A percentile compares a stretch with the other conserved stretches of the same genome.
Evolutionary conservation across 2,113 vertebrate species (phyloP).

Genomic region (Toxotes chatareus): DNA sequence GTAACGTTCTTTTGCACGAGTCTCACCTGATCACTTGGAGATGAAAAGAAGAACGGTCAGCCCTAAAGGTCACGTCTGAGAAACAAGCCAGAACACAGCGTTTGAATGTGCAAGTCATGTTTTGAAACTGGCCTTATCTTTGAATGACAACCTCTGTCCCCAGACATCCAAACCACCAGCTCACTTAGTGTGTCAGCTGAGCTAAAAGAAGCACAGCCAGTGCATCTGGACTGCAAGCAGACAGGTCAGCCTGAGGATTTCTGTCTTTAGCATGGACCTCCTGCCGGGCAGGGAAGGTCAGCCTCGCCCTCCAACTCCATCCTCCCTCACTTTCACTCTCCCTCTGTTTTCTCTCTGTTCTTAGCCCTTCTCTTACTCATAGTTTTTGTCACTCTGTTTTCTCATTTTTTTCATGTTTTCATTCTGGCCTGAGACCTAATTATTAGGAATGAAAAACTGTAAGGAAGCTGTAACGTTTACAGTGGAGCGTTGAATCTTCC

Average conservation of each 20-base stretch:
- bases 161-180: neutral
- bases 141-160: conserved; percentile 4
- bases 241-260: conserved; percentile 51
- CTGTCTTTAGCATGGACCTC: conserved; percentile 54
- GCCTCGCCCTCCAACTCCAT: conserved; percentile 26
- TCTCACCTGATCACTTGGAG: neutral
- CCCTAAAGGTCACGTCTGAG: conserved; percentile 30
- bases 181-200: conserved; percentile 9
- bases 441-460: neutral
- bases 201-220: conserved; percentile 35
- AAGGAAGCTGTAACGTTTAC: neutral
- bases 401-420: no score
- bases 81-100: neutral
- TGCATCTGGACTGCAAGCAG: neutral
- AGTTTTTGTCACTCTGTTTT: neutral
- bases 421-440: neutral
- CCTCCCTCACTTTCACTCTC: conserved; percentile 1
- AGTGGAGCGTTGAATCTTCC: neutral
- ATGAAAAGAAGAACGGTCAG: neutral
- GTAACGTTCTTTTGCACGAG: neutral
- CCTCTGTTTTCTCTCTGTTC: neutral
- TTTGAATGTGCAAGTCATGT: neutral
- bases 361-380: neutral
- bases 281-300: conserved; percentile 52
- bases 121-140: conserved; percentile 7